Percentiles rank a stretch among this genome's conserved stretches.
Conservation (phyloP, 2,797 vertebrate species). For the Syndactyla subalaris region DNA sequence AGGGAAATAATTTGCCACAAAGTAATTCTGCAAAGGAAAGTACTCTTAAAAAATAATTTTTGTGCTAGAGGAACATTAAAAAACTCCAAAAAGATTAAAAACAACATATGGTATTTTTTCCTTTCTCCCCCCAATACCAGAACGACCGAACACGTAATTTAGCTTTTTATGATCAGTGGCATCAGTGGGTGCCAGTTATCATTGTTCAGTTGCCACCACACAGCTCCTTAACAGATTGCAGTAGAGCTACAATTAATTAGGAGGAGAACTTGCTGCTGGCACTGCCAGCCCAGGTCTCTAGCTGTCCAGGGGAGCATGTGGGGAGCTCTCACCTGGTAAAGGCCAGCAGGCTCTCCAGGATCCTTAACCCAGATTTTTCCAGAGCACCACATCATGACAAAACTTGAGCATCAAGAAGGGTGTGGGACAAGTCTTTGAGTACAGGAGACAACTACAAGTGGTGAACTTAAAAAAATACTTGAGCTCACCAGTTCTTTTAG, state of each 20-base stretch:
- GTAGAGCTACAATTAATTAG: slow-evolving; percentile 48
- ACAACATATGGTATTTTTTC: slow-evolving; percentile 46
- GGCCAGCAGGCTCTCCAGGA: neutral
- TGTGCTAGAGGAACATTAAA: slow-evolving; percentile 9
- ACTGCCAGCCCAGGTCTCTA: neutral
- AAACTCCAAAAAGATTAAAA: slow-evolving; percentile 25
- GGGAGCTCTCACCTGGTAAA: neutral
- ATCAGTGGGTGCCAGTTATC: slow-evolving; percentile 6
- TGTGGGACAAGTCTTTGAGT: neutral
- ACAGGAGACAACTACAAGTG: neutral
- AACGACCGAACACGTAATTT: neutral
- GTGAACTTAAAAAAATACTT: neutral
- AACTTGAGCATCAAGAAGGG: neutral
- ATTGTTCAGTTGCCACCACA: slow-evolving; percentile 10
- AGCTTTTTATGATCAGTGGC: slow-evolving; percentile 24
- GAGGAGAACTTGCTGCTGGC: slow-evolving; percentile 9
- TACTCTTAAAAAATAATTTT: neutral
- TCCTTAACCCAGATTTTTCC: neutral
- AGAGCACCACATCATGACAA: neutral
- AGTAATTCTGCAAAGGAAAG: neutral
- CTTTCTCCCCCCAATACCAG: neutral
- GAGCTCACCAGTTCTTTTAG: neutral
- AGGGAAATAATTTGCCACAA: neutral
- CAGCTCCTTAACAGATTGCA: slow-evolving; percentile 41
- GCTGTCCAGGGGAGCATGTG: neutral